These are phyloP conservation scores for Sminthopsis crassicaudata DNA, from an alignment of 2,113 vertebrate genomes.

Conservation along the genomic window DNA sequence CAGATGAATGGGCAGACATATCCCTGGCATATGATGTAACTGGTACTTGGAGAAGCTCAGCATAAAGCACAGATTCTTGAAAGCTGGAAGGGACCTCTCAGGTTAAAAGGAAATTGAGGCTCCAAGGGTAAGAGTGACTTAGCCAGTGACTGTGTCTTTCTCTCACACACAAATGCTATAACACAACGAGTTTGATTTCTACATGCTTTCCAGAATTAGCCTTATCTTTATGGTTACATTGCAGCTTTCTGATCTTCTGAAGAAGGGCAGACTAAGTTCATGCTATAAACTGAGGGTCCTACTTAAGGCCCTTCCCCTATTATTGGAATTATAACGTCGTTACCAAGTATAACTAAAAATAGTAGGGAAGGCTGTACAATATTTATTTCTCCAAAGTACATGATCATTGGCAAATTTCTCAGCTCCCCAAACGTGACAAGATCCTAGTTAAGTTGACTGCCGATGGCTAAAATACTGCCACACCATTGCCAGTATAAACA, in stretches of 20 bases:
- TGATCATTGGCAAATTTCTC: background rate
- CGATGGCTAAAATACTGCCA: background rate
- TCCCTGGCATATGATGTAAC: background rate
- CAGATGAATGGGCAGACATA: background rate
- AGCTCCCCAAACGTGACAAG: background rate
- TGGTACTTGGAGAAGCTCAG: background rate
- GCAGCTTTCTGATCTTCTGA: background rate
- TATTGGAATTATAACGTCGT: background rate
- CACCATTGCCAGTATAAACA: background rate
- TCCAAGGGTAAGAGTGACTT: background rate
- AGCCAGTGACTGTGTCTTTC: background rate
- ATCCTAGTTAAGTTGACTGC: background rate
- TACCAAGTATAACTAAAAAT: background rate
- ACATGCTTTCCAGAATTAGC: background rate
- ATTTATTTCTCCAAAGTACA: background rate
- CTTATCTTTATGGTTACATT: background rate
- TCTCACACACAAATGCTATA: background rate
- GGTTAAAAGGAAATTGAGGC: background rate
- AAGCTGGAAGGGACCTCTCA: background rate
- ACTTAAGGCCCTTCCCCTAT: background rate
- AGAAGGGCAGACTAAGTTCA: background rate
- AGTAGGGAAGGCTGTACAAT: background rate
- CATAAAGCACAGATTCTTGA: background rate
- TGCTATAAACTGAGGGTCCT: background rate
- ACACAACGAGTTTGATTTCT: background rate